These are phyloP conservation scores for Miichthys miiuy DNA, from an alignment of 2,797 vertebrate species.

Conservation along the genomic window DNA sequence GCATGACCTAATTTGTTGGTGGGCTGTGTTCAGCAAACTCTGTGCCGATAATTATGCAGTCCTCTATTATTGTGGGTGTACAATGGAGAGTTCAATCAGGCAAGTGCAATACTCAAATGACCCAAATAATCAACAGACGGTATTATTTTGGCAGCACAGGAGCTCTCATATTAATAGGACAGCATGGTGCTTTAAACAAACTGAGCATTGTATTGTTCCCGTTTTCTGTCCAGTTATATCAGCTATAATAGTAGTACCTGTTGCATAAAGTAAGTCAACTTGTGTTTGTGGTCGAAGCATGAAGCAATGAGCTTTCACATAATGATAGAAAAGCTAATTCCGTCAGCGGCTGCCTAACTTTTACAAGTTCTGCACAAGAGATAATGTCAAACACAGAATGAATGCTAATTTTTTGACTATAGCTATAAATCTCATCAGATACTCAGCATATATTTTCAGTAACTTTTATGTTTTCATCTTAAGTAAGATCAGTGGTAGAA, in stretches of 20 bases:
- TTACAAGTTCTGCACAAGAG: background rate
- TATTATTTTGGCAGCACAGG: conserved; percentile 13
- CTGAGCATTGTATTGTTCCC: background rate
- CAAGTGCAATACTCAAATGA: conserved; percentile 35
- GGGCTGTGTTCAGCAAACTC: conserved; percentile 24
- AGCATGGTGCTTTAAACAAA: background rate
- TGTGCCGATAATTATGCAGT: conserved; percentile 33
- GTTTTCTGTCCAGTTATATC: background rate
- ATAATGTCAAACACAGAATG: background rate
- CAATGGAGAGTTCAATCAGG: conserved; percentile 27
- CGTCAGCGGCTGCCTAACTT: background rate
- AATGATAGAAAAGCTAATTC: background rate
- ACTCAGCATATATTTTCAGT: background rate
- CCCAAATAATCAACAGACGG: conserved; percentile 34
- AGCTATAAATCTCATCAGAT: background rate
- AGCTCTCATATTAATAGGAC: background rate
- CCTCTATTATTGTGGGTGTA: background rate
- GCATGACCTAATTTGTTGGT: conserved; percentile 28
- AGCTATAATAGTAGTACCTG: background rate
- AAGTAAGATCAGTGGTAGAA: background rate
- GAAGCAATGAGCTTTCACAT: background rate
- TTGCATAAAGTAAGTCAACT: background rate
- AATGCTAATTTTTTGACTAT: background rate
- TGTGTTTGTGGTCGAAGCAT: background rate
- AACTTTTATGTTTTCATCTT: background rate